phyloP scores from a whole-genome alignment of 23 tunicate species.

The Corella eumyota region DNA sequence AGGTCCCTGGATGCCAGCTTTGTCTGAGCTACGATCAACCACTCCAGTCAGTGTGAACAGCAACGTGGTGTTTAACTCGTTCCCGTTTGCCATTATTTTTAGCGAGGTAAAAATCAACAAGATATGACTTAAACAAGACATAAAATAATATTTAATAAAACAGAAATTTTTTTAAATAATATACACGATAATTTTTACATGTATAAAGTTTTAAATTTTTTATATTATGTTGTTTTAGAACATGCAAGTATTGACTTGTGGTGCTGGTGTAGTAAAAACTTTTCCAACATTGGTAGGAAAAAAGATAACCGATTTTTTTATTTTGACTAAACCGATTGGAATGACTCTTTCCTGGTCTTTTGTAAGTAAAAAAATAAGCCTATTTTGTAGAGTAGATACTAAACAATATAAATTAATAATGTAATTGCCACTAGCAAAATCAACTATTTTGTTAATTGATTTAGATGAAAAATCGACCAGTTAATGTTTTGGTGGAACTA shows the following conservation, averaged over 20 bases:
- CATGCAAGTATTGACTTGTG: slow-evolving; percentile 27
- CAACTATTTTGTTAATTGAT: too few species aligned
- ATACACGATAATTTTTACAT: too few species aligned
- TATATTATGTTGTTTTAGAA: slow-evolving; percentile 8
- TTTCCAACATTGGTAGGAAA: slow-evolving; percentile 28
- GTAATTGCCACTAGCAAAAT: too few species aligned
- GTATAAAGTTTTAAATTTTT: too few species aligned
- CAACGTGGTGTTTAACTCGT: slow-evolving; percentile 21
- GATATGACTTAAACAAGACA: too few species aligned
- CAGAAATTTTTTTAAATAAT: too few species aligned
- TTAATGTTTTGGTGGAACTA: slow-evolving; percentile 14
- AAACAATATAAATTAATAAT: too few species aligned
- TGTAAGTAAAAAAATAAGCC: too few species aligned
- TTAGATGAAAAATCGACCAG: slow-evolving; percentile 29
- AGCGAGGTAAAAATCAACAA: slow-evolving; percentile 26
- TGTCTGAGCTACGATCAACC: slow-evolving; percentile 9
- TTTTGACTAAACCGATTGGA: slow-evolving; percentile 23
- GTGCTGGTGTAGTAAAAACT: slow-evolving; percentile 24
- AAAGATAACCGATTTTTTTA: slow-evolving; percentile 27
- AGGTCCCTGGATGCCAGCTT: slow-evolving; percentile 29
- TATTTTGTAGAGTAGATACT: too few species aligned
- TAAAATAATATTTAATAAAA: too few species aligned
- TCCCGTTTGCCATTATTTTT: slow-evolving; percentile 27
- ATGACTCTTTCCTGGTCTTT: slow-evolving; percentile 21
- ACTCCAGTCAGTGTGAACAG: slow-evolving; percentile 25